A percentile compares a stretch with the other conserved stretches of the same genome.
These are phyloP conservation scores for Pogonomyrmex californicus DNA, from an alignment of 1,140 invertebrate species.

Conservation along the genomic window DNA sequence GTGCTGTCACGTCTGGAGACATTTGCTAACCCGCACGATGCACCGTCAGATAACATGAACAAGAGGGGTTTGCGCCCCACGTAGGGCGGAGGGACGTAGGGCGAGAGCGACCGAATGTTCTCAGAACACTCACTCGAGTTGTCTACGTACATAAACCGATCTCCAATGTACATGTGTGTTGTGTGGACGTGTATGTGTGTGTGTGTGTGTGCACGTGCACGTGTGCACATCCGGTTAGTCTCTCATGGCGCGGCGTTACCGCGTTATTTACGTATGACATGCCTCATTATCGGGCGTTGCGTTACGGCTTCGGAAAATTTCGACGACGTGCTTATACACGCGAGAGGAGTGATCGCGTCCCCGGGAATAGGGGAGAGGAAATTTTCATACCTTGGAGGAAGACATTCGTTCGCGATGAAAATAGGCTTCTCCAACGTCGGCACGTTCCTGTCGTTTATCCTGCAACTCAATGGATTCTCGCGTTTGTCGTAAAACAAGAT, in stretches of 20 bases:
- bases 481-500: conserved; percentile 65
- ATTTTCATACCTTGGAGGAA: conserved; percentile 41
- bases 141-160: conserved; percentile 57
- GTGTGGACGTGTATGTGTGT: not conserved
- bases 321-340: conserved; percentile 35
- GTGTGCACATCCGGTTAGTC: conserved; percentile 33
- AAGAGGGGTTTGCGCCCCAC: conserved; percentile 57
- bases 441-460: conserved; percentile 55
- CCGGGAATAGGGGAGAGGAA: not conserved
- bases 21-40: conserved; percentile 74
- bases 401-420: conserved; percentile 49
- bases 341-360: conserved; percentile 4
- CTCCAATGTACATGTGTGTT: conserved; percentile 3
- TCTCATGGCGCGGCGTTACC: conserved; percentile 20
- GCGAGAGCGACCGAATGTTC: conserved; percentile 63
- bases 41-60: conserved; percentile 75
- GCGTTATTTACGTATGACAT: conserved; percentile 67
- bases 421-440: conserved; percentile 35
- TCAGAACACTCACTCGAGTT: conserved; percentile 35
- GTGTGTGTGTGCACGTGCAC: not conserved
- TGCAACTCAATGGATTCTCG: conserved; percentile 54
- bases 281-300: conserved; percentile 61
- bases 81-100: conserved; percentile 61
- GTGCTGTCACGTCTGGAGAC: conserved; percentile 74
- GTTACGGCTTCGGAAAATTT: conserved; percentile 48